Conservation (phyloP, 92 coral and sea anemone genomes). For the Metridium senile region DNA sequence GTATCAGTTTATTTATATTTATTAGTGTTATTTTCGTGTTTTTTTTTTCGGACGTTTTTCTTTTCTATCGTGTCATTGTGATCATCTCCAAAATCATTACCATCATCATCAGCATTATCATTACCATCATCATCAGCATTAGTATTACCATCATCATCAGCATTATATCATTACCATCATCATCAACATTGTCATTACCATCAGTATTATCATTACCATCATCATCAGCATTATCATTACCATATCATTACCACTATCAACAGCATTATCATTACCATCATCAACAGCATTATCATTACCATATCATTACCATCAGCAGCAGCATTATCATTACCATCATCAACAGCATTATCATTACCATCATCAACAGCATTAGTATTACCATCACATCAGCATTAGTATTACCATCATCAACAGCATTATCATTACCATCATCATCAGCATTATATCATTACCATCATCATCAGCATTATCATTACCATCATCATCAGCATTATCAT, state of each 20-base stretch:
- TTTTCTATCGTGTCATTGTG: neutral
- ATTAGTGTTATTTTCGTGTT: neutral
- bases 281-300: too few relatives aligned
- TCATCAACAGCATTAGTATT: too few relatives aligned
- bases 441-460: too few relatives aligned
- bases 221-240: neutral
- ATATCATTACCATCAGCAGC: too few relatives aligned
- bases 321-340: too few relatives aligned
- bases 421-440: too few relatives aligned
- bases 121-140: neutral
- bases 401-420: too few relatives aligned
- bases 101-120: neutral
- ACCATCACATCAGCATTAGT: too few relatives aligned
- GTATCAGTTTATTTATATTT: neutral
- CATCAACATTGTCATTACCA: neutral
- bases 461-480: too few relatives aligned
- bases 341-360: too few relatives aligned
- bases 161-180: slow-evolving; percentile 4
- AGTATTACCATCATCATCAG: neutral
- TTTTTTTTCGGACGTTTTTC: too few relatives aligned
- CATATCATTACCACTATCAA: neutral
- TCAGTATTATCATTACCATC: neutral
- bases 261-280: neutral
- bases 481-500: too few relatives aligned
- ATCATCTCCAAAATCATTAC: neutral